Base-by-base conservation (phyloP, 2,797 vertebrate genomes). In the Triplophysa bombifrons region DNA sequence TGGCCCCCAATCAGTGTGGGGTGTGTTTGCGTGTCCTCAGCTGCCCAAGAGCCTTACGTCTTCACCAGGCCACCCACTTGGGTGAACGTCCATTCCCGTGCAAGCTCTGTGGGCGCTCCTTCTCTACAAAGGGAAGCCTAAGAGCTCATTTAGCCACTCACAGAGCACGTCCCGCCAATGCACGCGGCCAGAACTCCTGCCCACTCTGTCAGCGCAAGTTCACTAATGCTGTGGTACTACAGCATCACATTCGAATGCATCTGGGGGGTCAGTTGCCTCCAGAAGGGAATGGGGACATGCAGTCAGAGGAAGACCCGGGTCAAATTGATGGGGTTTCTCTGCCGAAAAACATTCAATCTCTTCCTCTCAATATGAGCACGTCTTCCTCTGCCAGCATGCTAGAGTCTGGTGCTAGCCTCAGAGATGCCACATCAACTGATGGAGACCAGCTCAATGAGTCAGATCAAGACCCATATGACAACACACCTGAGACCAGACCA, bases 191-290 rank as follows among this genome's bases (percentile, higher is more conserved):
- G 55, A 98, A 96, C 92, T 97, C 95, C 66, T 97, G 96, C 84
- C 96, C 96, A 0, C 92, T 97, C 80, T 97, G 96, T 85, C 96
- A 96, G 70, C 95, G 96, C 73, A 97, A 96, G 85, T 97, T 98
- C 88, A 96, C 96, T 58, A 97, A 98, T 2, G 96, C 96, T 0
- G 93, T 97, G 30, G 96, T 95, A 81, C 94, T 98, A 74, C 96
- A 98, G 90, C 96, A 98, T 85, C 96, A 98, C 56, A 96, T 98
- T 76, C 94, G 96, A n/a, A 92, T 98, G 92, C 96, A 98, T 81
- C 91, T 97, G 0, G 96, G 95, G 1, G 96, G 96, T 3, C 96
- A 97, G 86, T 94, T 98, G 66, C 95, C 96, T 11, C 93, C 94
- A 1, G 92, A 93, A 20, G 93, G 92, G 19, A 84, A 79, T 69